phyloP scores from a whole-genome alignment of 1,140 invertebrate genomes.

The Manduca sexta region DNA sequence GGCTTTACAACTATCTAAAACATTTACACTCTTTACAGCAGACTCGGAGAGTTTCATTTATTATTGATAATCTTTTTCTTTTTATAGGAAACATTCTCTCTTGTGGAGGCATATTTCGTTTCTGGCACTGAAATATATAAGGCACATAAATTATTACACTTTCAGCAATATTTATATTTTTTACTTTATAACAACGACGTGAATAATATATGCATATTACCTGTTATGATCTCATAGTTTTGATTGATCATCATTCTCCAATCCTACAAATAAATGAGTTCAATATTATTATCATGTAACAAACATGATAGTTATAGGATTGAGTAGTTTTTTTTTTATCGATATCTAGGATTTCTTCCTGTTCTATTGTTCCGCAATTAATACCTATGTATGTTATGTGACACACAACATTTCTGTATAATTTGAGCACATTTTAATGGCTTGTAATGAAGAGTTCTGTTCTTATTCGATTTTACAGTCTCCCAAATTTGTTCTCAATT shows the following conservation, averaged over 20 bases:
- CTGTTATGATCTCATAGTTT: too few relatives aligned
- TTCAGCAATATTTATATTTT: too few relatives aligned
- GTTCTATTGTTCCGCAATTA: neutral
- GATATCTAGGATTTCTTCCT: neutral
- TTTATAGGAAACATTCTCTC: too few relatives aligned
- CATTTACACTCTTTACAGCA: too few relatives aligned
- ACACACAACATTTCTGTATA: slow-evolving; percentile 3
- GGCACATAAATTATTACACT: too few relatives aligned
- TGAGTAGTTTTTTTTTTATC: neutral
- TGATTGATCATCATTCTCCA: neutral
- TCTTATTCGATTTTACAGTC: slow-evolving; percentile 32
- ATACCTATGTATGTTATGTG: slow-evolving; percentile 6
- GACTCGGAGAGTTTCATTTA: too few relatives aligned
- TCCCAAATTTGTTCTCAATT: slow-evolving; percentile 49
- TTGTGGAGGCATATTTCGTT: too few relatives aligned
- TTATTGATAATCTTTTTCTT: too few relatives aligned
- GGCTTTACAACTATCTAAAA: too few relatives aligned
- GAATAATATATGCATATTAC: too few relatives aligned
- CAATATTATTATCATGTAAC: neutral
- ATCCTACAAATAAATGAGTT: neutral
- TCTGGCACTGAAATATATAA: too few relatives aligned
- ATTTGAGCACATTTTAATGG: slow-evolving; percentile 9
- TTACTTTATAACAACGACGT: too few relatives aligned
- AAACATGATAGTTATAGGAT: neutral
- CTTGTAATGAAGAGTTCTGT: slow-evolving; percentile 13